Conservation (phyloP, 2,113 vertebrate genomes). For the Anas platyrhynchos region DNA sequence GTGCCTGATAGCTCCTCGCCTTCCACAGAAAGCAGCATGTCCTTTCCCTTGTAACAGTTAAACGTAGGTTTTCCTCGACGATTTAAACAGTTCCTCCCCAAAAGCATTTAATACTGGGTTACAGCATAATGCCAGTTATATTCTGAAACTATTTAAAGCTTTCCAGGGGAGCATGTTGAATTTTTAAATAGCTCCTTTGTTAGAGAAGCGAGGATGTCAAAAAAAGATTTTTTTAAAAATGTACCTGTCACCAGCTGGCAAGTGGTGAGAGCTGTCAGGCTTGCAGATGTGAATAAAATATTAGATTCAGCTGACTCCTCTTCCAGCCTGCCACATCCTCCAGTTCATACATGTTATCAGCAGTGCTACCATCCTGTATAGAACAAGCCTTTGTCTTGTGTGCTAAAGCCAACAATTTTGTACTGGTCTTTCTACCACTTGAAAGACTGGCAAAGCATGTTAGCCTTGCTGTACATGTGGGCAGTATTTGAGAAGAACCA, state of each 20-base stretch:
- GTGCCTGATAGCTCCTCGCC: not conserved
- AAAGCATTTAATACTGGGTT: slow-evolving; percentile 41
- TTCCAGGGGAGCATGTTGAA: slow-evolving; percentile 34
- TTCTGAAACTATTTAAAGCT: slow-evolving; percentile 63
- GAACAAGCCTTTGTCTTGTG: not conserved
- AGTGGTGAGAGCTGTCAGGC: slow-evolving; percentile 52
- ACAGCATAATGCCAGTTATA: slow-evolving; percentile 18
- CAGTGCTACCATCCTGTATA: not conserved
- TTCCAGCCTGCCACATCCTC: not conserved
- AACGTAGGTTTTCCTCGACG: slow-evolving; percentile 7
- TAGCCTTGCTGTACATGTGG: not conserved
- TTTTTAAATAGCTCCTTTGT: slow-evolving; percentile 68
- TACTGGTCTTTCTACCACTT: not conserved
- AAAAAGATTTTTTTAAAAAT: not conserved
- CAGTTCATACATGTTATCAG: not conserved
- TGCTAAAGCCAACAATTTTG: not conserved
- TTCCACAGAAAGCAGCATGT: not conserved
- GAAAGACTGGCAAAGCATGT: not conserved
- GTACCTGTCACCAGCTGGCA: slow-evolving; percentile 65
- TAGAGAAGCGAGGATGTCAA: slow-evolving; percentile 16
- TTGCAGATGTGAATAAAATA: slow-evolving; percentile 45
- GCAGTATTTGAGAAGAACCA: not conserved
- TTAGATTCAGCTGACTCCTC: not conserved
- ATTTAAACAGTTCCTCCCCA: slow-evolving; percentile 40
- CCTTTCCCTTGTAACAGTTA: slow-evolving; percentile 13